These are phyloP conservation scores for Hecatera dysodea DNA, from an alignment of 2,888 invertebrate species.

Conservation along the genomic window DNA sequence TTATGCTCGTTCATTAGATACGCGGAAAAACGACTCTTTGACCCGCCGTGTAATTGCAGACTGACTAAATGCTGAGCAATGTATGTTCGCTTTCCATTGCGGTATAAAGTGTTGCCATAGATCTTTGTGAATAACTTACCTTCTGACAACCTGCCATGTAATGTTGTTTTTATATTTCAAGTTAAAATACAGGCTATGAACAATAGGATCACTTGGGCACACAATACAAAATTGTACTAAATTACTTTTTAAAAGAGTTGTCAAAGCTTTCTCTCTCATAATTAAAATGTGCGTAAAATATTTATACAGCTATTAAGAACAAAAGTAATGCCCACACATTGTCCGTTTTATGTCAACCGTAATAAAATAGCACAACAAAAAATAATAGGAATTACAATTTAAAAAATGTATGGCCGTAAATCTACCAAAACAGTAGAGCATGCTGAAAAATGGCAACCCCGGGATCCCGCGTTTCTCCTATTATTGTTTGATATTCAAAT, in stretches of 20 bases:
- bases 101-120: constrained; percentile 25
- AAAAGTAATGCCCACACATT: constrained; percentile 61
- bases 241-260: constrained; percentile 40
- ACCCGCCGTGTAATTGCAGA: constrained; percentile 75
- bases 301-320: constrained; percentile 62
- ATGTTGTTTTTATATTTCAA: background rate
- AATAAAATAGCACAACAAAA: constrained; percentile 60
- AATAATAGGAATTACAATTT: constrained; percentile 59
- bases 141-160: background rate
- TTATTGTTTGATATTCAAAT: constrained; percentile 73
- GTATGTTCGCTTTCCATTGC: constrained; percentile 26
- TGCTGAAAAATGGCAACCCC: constrained; percentile 67
- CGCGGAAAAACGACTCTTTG: constrained; percentile 79
- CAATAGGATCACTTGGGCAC: constrained; percentile 5
- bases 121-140: background rate
- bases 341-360: constrained; percentile 48
- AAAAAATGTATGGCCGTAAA: constrained; percentile 60
- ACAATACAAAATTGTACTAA: constrained; percentile 20
- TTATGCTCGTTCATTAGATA: constrained; percentile 80
- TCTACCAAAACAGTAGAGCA: constrained; percentile 59
- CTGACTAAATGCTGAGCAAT: constrained; percentile 23
- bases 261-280: constrained; percentile 43
- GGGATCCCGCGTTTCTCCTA: constrained; percentile 39
- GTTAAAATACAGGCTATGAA: constrained; percentile 8
- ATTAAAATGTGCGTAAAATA: constrained; percentile 56